A percentile compares a stretch with the other conserved stretches of the same genome.
Conservation (phyloP, 1,140 invertebrate species). For the Drosophila neocordata region DNA sequence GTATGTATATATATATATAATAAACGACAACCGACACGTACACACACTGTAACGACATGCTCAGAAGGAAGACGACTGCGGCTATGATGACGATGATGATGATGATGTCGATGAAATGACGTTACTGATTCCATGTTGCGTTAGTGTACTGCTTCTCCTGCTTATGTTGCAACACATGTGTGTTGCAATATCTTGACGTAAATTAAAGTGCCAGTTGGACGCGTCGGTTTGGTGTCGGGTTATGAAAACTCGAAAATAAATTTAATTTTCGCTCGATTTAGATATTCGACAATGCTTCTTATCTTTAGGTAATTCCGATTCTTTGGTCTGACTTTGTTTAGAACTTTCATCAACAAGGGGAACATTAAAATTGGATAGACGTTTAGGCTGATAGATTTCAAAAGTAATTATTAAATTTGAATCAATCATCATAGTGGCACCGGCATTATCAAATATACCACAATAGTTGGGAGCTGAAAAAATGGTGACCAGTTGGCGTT, state of each 20-base stretch:
- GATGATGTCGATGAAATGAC: conserved; percentile 22
- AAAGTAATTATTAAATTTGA: conserved; percentile 98
- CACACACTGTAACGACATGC: conserved; percentile 23
- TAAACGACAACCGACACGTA: conserved; percentile 47
- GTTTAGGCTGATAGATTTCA: too few species aligned
- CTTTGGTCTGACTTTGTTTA: too few species aligned
- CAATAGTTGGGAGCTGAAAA: conserved; percentile 88
- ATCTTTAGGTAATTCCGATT: too few species aligned
- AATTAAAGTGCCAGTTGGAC: conserved; percentile 47
- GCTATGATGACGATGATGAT: not conserved
- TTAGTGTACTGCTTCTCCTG: conserved; percentile 26
- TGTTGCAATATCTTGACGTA: conserved; percentile 16
- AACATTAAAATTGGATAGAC: too few species aligned
- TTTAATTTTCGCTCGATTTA: too few species aligned
- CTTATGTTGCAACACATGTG: conserved; percentile 6
- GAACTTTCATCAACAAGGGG: too few species aligned
- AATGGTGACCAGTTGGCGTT: conserved; percentile 97
- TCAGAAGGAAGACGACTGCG: conserved; percentile 1
- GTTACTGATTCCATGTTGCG: conserved; percentile 24
- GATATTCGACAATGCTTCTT: too few species aligned
- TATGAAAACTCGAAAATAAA: too few species aligned
- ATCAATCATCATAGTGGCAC: conserved; percentile 99
- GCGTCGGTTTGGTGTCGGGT: not conserved
- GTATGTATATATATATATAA: not conserved
- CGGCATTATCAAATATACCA: conserved; percentile 98